Evolutionary conservation across 1,140 invertebrate genomes (phyloP).

Genomic region (Sarcophaga bullata): DNA sequence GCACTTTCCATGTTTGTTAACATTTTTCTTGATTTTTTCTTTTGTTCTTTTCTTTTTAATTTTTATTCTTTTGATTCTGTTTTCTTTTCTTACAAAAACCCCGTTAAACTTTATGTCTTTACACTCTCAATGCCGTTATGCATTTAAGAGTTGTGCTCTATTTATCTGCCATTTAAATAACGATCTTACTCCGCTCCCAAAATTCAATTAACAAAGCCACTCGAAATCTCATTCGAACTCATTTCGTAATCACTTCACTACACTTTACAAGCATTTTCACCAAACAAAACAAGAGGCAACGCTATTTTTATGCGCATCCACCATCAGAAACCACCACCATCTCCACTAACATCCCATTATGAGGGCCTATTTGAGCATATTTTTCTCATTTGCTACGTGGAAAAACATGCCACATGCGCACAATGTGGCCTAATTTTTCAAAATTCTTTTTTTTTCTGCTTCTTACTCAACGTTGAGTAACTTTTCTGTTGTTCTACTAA

Average conservation of each 20-base stretch:
- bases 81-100: conserved; percentile 42
- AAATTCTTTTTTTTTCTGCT: too few relatives aligned
- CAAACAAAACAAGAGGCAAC: neutral
- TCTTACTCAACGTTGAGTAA: too few relatives aligned
- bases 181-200: conserved; percentile 9
- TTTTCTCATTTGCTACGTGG: too few relatives aligned
- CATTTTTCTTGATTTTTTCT: conserved; percentile 36
- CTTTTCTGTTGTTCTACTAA: too few relatives aligned
- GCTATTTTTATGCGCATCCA: conserved; percentile 17
- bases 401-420: too few relatives aligned
- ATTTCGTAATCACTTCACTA: neutral
- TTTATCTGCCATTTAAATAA: conserved; percentile 40
- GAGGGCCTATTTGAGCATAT: too few relatives aligned
- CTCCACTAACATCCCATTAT: neutral
- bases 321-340: neutral
- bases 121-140: neutral
- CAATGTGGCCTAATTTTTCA: too few relatives aligned
- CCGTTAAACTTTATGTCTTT: conserved; percentile 3
- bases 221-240: conserved; percentile 6
- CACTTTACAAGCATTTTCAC: neutral
- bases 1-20: conserved; percentile 57
- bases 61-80: conserved; percentile 40
- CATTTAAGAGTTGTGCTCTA: conserved; percentile 10
- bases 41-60: conserved; percentile 14
- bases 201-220: neutral